phyloP scores from a whole-genome alignment of 1,140 invertebrate genomes.

The roundworm (Caenorhabditis elegans) region DNA sequence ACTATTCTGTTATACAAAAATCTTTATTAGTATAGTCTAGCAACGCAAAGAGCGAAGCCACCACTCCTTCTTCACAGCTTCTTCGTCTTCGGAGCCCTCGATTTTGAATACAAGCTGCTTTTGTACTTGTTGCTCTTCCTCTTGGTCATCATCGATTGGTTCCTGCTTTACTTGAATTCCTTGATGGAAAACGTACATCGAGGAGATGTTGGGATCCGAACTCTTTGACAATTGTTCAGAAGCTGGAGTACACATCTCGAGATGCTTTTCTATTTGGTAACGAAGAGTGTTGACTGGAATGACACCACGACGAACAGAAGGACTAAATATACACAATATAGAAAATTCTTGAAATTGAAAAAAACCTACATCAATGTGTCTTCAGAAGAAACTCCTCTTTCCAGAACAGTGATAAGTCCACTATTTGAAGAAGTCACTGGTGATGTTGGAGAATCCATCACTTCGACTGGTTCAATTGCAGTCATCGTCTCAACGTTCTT shows the following conservation, averaged over 20 bases:
- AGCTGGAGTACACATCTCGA: too few relatives aligned
- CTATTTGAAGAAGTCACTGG: not conserved
- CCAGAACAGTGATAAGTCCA: not conserved
- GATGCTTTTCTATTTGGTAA: not conserved
- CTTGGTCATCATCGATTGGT: not conserved
- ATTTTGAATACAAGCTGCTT: not conserved
- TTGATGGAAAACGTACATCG: not conserved
- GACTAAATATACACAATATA: not conserved
- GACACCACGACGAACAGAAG: not conserved
- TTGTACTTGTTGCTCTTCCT: too few relatives aligned
- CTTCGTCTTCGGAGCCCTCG: not conserved
- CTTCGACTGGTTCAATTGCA: not conserved
- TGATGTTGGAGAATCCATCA: not conserved
- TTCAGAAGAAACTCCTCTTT: not conserved
- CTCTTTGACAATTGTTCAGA: not conserved
- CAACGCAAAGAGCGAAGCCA: constrained; percentile 1
- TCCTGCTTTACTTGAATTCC: not conserved
- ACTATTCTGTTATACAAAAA: too few relatives aligned
- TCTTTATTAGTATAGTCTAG: not conserved
- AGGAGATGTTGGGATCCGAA: not conserved
- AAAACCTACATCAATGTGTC: not conserved
- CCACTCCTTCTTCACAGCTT: not conserved
- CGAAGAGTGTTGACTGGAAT: not conserved
- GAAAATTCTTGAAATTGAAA: not conserved
- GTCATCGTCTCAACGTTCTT: too few relatives aligned